These are phyloP conservation scores for Germaria angustata DNA, from an alignment of 2,888 invertebrate genomes.

Conservation along the genomic window DNA sequence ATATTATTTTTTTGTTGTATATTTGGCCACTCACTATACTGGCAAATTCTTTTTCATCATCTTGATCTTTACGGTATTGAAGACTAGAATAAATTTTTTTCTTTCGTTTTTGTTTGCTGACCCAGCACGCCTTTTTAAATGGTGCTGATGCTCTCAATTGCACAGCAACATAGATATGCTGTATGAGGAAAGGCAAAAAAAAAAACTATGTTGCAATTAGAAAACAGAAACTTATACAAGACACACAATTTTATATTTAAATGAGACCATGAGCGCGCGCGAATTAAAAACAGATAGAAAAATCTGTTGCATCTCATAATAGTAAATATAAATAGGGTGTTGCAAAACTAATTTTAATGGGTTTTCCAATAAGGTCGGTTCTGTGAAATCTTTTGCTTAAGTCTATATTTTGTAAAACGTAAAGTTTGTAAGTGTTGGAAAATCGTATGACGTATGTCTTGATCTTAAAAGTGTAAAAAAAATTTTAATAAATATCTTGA, in stretches of 20 bases:
- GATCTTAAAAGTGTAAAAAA: too few species aligned
- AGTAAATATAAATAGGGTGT: constrained; percentile 3
- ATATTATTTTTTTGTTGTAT: not conserved
- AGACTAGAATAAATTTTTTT: constrained; percentile 8
- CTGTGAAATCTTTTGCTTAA: too few species aligned
- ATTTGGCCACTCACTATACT: not conserved
- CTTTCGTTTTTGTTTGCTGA: constrained; percentile 43
- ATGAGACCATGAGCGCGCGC: constrained; percentile 48
- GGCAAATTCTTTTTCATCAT: not conserved
- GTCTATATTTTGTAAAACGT: too few species aligned
- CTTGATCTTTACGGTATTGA: constrained; percentile 34
- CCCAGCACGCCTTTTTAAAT: constrained; percentile 65
- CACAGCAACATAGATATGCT: constrained; percentile 11
- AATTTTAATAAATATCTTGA: too few species aligned
- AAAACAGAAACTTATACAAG: constrained; percentile 11
- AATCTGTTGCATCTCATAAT: constrained; percentile 46
- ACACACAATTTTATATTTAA: constrained; percentile 14
- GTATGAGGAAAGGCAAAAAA: not conserved
- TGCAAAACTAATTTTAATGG: too few species aligned
- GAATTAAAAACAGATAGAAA: constrained; percentile 1
- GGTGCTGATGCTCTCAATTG: constrained; percentile 62
- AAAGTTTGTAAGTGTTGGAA: too few species aligned
- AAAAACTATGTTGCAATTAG: constrained; percentile 61
- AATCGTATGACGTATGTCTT: too few species aligned
- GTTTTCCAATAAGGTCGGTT: too few species aligned